Evolutionary conservation across 2,113 vertebrate species (phyloP), one percentile per base, ranked within the genome.

Genomic region (Hippocampus guttulatus): DNA sequence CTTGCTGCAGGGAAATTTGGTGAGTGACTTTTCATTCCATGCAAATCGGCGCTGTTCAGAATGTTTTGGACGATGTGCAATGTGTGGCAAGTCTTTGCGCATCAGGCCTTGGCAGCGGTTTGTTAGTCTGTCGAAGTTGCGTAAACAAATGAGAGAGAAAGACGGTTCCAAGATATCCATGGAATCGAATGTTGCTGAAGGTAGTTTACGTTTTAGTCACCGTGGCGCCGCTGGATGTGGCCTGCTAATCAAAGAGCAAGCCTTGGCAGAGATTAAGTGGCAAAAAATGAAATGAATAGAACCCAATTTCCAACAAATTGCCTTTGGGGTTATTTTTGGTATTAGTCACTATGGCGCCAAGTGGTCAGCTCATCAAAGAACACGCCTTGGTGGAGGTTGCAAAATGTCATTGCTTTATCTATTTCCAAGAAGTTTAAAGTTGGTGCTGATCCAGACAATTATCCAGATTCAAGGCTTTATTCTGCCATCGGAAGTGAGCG

Each of bases 1-100:
- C 76, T 83, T 47, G 82, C 91, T 79, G 89, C 88, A 83, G 81
- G 88, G 75, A 84, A 87, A 51, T 83, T 90, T 67, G 92, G 92
- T 93, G 82, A 89, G 89, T 81, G 58, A 33, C 12, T 20, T 63
- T 63, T 38, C 8, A 21, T 21, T 62, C 6, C 6, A 40, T 62
- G 23, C 58, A 61, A 33, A 3, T 33, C 3, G 15, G 7, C 25
- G 27, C 2, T 18, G 5, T 57, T 57, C 2, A 12, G 3, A 12
- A 16, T 38, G 33, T 15, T 49, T 49, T 49, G 47, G 12, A 47
- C 45, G 45, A 49, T 20, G 47, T 49, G 47, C 15, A 49, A 18
- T 49, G 47, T 18, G 14, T 18, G 4, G 16, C 4, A 51, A 51
- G 5, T 18, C 16, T 51, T 51, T 51, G 43, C 9, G 3, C 43